A percentile compares a stretch with the other conserved stretches of the same genome.
phyloP scores from a whole-genome alignment of 2,113 vertebrate genomes.

The Panthera uncia region DNA sequence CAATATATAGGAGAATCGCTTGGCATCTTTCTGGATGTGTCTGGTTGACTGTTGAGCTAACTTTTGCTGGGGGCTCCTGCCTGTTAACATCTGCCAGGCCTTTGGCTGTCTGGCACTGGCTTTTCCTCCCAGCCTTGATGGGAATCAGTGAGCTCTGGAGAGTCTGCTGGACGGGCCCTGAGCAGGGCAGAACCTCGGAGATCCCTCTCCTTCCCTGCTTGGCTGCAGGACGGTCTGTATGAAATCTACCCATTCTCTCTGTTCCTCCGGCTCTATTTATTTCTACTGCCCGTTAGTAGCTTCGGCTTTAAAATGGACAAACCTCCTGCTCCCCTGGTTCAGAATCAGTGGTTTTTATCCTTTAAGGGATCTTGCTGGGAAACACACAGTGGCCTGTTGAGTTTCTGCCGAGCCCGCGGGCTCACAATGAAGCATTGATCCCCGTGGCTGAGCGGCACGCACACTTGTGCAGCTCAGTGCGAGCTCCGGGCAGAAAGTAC shows the following conservation, averaged over 20 bases:
- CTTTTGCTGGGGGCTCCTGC: neutral
- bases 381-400: conserved; percentile 48
- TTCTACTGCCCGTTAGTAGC: neutral
- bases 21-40: neutral
- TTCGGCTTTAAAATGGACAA: conserved; percentile 36
- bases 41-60: neutral
- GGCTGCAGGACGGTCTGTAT: neutral
- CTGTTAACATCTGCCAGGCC: neutral
- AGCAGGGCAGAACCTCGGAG: accelerated
- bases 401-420: neutral
- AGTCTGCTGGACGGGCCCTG: neutral
- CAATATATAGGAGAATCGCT: neutral
- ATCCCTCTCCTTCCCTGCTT: neutral
- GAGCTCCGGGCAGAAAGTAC: neutral
- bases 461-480: neutral
- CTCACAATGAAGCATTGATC: conserved; percentile 63
- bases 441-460: neutral
- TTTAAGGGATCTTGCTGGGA: conserved; percentile 1
- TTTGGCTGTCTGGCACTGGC: neutral
- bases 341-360: neutral
- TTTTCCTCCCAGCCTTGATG: neutral
- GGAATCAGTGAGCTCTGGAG: neutral
- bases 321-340: neutral
- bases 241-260: neutral
- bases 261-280: neutral